These are phyloP conservation scores for Siniperca knerii DNA, from an alignment of 2,113 vertebrate species.

Conservation along the genomic window DNA sequence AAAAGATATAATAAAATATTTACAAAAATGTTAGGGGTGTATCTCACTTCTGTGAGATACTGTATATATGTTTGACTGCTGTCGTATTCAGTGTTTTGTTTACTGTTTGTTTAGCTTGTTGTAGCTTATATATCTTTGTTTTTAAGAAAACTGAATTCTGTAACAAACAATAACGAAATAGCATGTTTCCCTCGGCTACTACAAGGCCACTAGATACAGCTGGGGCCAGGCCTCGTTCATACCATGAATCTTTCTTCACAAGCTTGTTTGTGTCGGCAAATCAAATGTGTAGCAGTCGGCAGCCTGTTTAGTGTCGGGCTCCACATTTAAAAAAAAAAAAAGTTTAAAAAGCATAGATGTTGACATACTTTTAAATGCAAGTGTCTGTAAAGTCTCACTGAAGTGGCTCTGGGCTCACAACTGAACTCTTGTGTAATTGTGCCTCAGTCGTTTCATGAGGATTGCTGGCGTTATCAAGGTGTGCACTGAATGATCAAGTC, in stretches of 20 bases:
- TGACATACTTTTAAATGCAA: background rate
- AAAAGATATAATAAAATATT: too few species aligned
- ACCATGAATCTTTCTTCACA: background rate
- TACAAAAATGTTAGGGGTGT: too few species aligned
- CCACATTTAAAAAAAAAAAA: background rate
- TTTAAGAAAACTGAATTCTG: too few species aligned
- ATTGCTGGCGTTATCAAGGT: slow-evolving; percentile 35
- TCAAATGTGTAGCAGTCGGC: background rate
- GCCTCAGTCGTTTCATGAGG: slow-evolving; percentile 11
- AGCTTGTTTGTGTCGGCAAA: background rate
- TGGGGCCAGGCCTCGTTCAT: background rate
- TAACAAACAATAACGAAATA: too few species aligned
- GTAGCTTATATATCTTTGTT: too few species aligned
- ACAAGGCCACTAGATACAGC: background rate
- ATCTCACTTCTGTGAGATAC: too few species aligned
- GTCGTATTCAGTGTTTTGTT: too few species aligned
- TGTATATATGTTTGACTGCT: too few species aligned
- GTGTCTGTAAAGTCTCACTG: background rate
- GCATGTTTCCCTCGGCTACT: background rate
- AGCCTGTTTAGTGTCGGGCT: background rate
- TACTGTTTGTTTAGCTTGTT: too few species aligned
- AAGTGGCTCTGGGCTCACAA: background rate
- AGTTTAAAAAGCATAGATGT: background rate
- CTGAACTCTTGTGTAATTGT: slow-evolving; percentile 26
- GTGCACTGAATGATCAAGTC: slow-evolving; percentile 50